Base-by-base conservation (phyloP, 2,888 invertebrate genomes). In the Sarcophaga subvicina region DNA sequence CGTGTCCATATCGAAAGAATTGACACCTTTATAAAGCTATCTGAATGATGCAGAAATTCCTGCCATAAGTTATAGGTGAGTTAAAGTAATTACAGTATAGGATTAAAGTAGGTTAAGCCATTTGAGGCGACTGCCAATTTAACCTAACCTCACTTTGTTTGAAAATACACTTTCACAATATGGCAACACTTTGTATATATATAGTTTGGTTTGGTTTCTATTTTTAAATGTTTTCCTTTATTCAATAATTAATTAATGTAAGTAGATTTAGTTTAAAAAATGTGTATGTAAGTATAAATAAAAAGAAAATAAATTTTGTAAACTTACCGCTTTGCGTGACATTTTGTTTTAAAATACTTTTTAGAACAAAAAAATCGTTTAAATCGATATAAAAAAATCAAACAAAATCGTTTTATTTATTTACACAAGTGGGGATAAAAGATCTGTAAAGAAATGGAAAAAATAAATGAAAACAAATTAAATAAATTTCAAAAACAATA, bases 281-380 rank as follows among this genome's bases (percentile, higher is more conserved):
- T 25, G 22, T 14, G n/a, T 25, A 27, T 47, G 37, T 22, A 45
- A 63, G 60, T 22, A 70, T 47, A 77, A 77, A 37, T 4, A 47
- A 64, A 49, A 45, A 76, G 4, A 70, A 64, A 63, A 47, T 59
- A 37, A 67, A 76, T 71, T 67, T 60, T 37, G 20, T 54, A 49
- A 89, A 95, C 95, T 95, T 92, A 95, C 95, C 93, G 95, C 95
- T 95, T 95, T 95, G 93, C 95, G 95, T 95, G 95, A 95, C 93
- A 95, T 95, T 94, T 91, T 91, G 91, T 87, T 89, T 86, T 80
- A 69, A 71, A 86, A 60, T 60, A 85, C 67, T 81, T 77, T 87
- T 83, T 79, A 80, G 71, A 82, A 84, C 73, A 37, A 37, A 37
- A 37, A 66, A 83, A 76, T 82, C 45, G 54, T 64, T 75, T 62